Evolutionary conservation across 2,888 invertebrate species (phyloP), one percentile per base, ranked within the genome.

Genomic region (Mycalesis mineus): DNA sequence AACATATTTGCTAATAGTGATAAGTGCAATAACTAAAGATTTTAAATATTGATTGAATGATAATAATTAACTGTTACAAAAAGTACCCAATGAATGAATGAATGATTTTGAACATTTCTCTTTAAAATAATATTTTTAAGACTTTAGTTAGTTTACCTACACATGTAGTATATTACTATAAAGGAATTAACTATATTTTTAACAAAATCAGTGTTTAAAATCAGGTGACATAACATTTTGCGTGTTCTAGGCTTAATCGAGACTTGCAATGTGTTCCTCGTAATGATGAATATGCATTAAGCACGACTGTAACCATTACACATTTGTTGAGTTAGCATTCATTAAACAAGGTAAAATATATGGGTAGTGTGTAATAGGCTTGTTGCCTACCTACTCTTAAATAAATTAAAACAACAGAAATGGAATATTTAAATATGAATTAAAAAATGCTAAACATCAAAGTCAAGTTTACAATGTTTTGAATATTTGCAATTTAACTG

Each of bases 401-500:
- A 31, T 29, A n/a, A n/a, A 45, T 5, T 9, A 14, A 2, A 13
- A 4, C 17, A 48, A 54, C 52, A 40, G 39, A 55, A 49, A 47
- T 57, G 42, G 44, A 44, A 36, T n/a, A 28, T 44, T 37, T 44
- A 33, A 22, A 53, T 13, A 28, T 13, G 7, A n/a, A 50, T 50
- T 60, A 62, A 57, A 58, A 52, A 52, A 31, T 29, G 15, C 41
- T 47, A 50, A 62, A 59, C 48, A 54, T 69, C 63, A 78, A 77
- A 75, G 66, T 66, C 65, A 68, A 68, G 77, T 80, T 82, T 71
- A 70, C 74, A 75, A 73, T 81, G 80, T 80, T 78, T 77, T 82
- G 80, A 80, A 82, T 82, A 83, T 84, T 82, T 83, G 74, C 73
- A 78, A 81, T 83, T 80, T 78, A 78, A 75, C 75, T 72, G 71